Evolutionary conservation across 2,797 vertebrate genomes (phyloP).

Genomic region (Pseudocheirus occidentalis): DNA sequence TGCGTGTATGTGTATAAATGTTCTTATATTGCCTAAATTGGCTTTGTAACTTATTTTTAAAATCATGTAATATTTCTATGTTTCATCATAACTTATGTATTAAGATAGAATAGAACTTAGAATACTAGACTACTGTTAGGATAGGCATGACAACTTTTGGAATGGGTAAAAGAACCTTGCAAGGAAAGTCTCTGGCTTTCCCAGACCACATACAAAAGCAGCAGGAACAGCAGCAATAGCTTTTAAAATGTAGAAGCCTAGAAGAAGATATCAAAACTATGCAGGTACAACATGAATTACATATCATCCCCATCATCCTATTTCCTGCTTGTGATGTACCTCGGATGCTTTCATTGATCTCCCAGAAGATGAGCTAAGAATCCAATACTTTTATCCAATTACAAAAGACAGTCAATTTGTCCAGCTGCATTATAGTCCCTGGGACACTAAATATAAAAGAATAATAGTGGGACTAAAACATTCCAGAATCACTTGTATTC

Average conservation of each 20-base stretch:
- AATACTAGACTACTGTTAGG: neutral
- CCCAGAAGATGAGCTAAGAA: neutral
- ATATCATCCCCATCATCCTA: neutral
- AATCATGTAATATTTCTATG: neutral
- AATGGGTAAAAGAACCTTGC: neutral
- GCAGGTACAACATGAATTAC: neutral
- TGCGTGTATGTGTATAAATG: too few species aligned
- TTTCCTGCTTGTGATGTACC: neutral
- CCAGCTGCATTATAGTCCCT: neutral
- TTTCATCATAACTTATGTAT: neutral
- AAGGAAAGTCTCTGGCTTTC: neutral
- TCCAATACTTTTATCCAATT: neutral
- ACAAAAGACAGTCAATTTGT: neutral
- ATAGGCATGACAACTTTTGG: neutral
- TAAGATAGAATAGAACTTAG: neutral
- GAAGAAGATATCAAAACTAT: neutral
- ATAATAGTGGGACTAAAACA: neutral
- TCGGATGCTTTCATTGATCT: neutral
- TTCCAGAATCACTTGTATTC: neutral
- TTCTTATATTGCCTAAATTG: neutral
- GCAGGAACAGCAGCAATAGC: neutral
- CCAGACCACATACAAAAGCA: neutral
- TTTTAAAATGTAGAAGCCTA: neutral
- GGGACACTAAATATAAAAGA: neutral
- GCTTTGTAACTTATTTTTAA: neutral